These are phyloP conservation scores for Lytechinus variegatus DNA, from an alignment of 35 echinoderm and acorn worm genomes.

Conservation along the genomic window DNA sequence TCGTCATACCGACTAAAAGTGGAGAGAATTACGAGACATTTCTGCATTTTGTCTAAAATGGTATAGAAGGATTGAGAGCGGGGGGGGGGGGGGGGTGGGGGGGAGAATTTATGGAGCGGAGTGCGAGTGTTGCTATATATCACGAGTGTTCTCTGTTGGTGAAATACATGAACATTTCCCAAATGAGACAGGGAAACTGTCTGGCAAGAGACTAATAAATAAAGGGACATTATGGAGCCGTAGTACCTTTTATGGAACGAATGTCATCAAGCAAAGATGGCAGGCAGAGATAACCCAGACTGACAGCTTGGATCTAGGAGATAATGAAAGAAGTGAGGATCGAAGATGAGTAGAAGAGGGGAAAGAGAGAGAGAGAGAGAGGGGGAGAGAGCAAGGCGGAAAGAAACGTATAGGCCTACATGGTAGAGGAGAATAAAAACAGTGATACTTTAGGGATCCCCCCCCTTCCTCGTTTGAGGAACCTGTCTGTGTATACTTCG, in stretches of 20 bases:
- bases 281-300: not conserved
- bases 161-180: not conserved
- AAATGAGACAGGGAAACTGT: conserved; percentile 18
- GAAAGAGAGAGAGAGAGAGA: not conserved
- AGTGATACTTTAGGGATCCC: too few relatives aligned
- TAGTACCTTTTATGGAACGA: conserved; percentile 18
- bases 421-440: too few relatives aligned
- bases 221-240: conserved; percentile 1
- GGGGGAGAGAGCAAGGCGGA: too few relatives aligned
- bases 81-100: not conserved
- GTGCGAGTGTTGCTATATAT: not conserved
- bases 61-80: not conserved
- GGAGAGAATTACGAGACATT: not conserved
- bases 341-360: not conserved
- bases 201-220: conserved; percentile 18
- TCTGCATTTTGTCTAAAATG: not conserved
- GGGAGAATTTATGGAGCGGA: not conserved
- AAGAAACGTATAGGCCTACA: too few relatives aligned
- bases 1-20: not conserved
- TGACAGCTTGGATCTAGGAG: not conserved
- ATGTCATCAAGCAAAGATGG: conserved; percentile 9
- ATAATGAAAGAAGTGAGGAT: conserved; percentile 5
- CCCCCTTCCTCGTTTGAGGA: too few relatives aligned
- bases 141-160: not conserved
- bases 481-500: not conserved